Conservation (phyloP, 2,888 invertebrate species). For the Philaethria dido region DNA sequence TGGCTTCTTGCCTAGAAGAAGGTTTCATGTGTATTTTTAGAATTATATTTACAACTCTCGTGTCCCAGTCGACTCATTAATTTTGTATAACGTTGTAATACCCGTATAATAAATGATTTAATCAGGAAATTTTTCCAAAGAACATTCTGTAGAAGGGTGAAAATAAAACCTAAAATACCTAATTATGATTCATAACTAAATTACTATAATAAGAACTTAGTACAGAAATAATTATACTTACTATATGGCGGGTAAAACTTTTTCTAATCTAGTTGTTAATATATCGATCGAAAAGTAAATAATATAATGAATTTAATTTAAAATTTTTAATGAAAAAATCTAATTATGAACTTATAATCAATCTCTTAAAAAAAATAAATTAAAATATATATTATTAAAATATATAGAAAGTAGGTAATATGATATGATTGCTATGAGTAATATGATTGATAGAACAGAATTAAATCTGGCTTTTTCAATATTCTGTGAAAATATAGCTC, state of each 20-base stretch:
- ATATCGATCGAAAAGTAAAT: too few species aligned
- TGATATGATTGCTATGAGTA: too few species aligned
- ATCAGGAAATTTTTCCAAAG: background rate
- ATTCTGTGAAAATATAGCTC: background rate
- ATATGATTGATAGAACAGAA: too few species aligned
- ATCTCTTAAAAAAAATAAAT: too few species aligned
- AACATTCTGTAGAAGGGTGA: background rate
- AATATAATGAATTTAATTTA: too few species aligned
- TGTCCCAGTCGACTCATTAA: conserved; percentile 24
- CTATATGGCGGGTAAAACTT: too few species aligned
- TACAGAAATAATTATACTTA: too few species aligned
- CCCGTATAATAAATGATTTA: conserved; percentile 17
- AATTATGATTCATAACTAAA: too few species aligned
- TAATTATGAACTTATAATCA: too few species aligned
- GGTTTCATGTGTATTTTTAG: conserved; percentile 28
- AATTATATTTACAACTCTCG: conserved; percentile 22
- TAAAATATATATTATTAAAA: background rate
- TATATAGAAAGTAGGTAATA: background rate
- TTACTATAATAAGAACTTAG: too few species aligned
- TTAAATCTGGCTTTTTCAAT: background rate
- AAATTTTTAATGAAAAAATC: too few species aligned
- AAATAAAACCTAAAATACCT: background rate
- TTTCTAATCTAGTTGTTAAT: too few species aligned
- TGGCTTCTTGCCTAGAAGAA: conserved; percentile 30
- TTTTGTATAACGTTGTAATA: conserved; percentile 18